phyloP scores from a whole-genome alignment of 1,140 invertebrate genomes.

The Drosophila lowei region DNA sequence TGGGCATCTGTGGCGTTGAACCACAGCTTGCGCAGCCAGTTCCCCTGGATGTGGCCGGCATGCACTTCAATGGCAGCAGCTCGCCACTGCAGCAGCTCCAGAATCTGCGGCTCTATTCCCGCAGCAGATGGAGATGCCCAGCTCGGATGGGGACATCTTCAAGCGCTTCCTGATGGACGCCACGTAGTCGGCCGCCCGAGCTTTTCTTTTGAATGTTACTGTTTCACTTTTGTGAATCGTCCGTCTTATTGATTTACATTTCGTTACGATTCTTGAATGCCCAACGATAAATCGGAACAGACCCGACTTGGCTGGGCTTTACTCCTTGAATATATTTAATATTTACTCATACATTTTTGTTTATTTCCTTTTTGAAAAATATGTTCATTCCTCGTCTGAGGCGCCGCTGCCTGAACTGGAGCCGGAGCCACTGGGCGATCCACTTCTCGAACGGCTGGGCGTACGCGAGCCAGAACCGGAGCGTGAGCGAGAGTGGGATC shows the following conservation, averaged over 20 bases:
- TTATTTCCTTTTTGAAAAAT: conserved; percentile 18
- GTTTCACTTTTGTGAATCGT: neutral
- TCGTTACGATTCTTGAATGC: neutral
- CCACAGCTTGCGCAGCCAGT: conserved; percentile 34
- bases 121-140: conserved; percentile 44
- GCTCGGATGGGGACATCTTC: conserved; percentile 64
- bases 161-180: conserved; percentile 66
- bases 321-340: conserved; percentile 1
- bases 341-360: conserved; percentile 25
- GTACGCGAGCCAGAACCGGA: conserved; percentile 73
- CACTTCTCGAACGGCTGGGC: conserved; percentile 75
- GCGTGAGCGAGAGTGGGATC: conserved; percentile 59
- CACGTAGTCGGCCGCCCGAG: conserved; percentile 32
- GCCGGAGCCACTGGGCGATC: conserved; percentile 67
- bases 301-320: conserved; percentile 7
- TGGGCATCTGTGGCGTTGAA: conserved; percentile 70
- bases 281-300: neutral
- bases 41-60: conserved; percentile 29
- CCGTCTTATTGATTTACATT: neutral
- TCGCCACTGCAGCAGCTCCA: conserved; percentile 66
- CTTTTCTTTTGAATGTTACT: neutral
- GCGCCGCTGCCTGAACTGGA: conserved; percentile 69
- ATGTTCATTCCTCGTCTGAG: conserved; percentile 60
- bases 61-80: conserved; percentile 56
- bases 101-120: conserved; percentile 64